Base-by-base conservation (phyloP, 2,888 invertebrate species). In the Lithophane socia region DNA sequence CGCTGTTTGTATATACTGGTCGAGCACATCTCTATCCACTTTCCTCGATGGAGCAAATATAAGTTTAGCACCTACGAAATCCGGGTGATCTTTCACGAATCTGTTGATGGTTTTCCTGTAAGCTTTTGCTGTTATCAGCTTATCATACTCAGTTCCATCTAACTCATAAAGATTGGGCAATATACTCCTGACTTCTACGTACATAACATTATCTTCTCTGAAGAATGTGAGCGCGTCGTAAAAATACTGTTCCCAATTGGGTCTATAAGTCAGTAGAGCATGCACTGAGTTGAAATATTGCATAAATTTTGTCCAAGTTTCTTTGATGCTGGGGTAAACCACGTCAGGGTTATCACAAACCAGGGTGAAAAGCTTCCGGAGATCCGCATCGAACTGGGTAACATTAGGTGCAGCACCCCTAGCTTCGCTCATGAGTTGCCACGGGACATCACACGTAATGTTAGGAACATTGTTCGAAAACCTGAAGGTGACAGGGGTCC, bases 181-280 rank as follows among this genome's bases (percentile, higher is more conserved):
- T 0, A 97, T 92, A n/a, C 97, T 97, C 70, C 98, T 95, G 3
- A 98, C 94, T 93, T 98, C 98, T 37, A 98, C 89, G 83, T 98
- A 98, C 92, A 98, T 97, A 0, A 98, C 96, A 75, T 98, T 98
- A 88, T 98, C 98, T 9, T 97, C 97, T 87, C 97, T 96, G 73
- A 98, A 97, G 80, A 97, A 97, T 80, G 95, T 92, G 1, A 98
- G 92, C 0, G 97, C 97, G 79, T 97, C 97, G 84, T 97, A 97
- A 86, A 97, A 97, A 88, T 98, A 97, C 73, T 97, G 97, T 70
- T 97, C 97, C 97, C 97, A 98, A 9, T 97, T 97, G 0, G 98
- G 98, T 65, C 97, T 97, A 88, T 97, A 98, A 0, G 97, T 94
- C 4, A 98, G 77, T 81, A 98, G 87, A 0, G 97, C 97, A 0